A percentile compares a stretch with the other conserved stretches of the same genome.
These are phyloP conservation scores for Stictocephala bisonia DNA, from an alignment of 2,888 invertebrate species.

Conservation along the genomic window DNA sequence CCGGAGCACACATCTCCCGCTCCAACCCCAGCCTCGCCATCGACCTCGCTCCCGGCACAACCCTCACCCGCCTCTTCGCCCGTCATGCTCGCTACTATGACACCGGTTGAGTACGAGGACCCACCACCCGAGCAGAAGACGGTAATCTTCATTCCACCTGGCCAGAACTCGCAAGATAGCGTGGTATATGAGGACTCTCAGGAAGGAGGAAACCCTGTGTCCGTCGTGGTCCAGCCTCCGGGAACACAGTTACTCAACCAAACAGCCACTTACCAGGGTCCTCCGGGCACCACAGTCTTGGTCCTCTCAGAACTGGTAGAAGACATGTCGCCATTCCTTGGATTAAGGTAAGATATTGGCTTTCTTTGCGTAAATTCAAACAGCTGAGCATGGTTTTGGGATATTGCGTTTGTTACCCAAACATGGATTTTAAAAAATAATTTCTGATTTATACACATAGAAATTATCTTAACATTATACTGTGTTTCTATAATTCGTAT, in stretches of 20 bases:
- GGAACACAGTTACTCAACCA: slow-evolving; percentile 64
- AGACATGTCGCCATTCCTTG: slow-evolving; percentile 76
- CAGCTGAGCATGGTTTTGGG: too few species aligned
- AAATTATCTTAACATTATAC: too few species aligned
- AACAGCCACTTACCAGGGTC: slow-evolving; percentile 58
- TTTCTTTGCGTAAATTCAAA: too few species aligned
- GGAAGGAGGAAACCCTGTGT: slow-evolving; percentile 66
- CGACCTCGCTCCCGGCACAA: not conserved
- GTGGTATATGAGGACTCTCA: slow-evolving; percentile 47
- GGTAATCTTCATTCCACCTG: slow-evolving; percentile 57
- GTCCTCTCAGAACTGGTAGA: slow-evolving; percentile 79
- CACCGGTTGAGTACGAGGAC: slow-evolving; percentile 67
- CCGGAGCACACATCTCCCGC: slow-evolving; percentile 40
- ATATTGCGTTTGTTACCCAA: too few species aligned
- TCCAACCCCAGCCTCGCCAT: slow-evolving; percentile 32
- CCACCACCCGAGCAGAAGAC: slow-evolving; percentile 56
- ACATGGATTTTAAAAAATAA: too few species aligned
- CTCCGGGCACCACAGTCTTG: slow-evolving; percentile 71
- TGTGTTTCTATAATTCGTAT: too few species aligned
- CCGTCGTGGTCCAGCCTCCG: slow-evolving; percentile 69
- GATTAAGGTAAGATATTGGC: slow-evolving; percentile 75
- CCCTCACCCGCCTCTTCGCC: slow-evolving; percentile 70
- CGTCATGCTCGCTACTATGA: slow-evolving; percentile 87
- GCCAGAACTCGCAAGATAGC: slow-evolving; percentile 40
- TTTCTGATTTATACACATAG: too few species aligned